phyloP scores from a whole-genome alignment of 1,140 invertebrate genomes.

The Drosophila malerkotliana region DNA sequence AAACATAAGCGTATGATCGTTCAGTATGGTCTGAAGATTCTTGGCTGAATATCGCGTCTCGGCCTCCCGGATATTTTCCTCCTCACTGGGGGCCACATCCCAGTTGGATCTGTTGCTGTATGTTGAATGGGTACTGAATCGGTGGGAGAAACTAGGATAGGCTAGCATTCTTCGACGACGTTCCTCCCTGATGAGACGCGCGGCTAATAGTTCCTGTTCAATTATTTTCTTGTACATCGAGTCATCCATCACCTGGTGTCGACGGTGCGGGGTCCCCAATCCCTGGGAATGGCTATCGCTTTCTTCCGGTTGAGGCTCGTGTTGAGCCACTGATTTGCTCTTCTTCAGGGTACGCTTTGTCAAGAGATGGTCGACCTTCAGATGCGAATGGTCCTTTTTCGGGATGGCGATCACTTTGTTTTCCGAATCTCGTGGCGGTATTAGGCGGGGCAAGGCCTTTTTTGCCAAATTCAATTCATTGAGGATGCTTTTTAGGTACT shows the following conservation, averaged over 20 bases:
- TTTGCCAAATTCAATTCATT: neutral
- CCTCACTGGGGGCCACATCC: neutral
- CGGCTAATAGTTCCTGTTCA: slow-evolving; percentile 5
- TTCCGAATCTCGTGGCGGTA: neutral
- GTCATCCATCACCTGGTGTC: neutral
- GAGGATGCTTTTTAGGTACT: slow-evolving; percentile 15
- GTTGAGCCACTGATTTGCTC: neutral
- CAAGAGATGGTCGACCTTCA: neutral
- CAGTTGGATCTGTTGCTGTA: neutral
- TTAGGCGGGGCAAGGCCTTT: neutral
- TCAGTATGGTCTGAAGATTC: slow-evolving; percentile 1
- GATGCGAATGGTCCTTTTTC: neutral
- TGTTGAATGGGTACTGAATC: neutral
- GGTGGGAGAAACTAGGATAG: neutral
- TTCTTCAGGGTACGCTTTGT: neutral
- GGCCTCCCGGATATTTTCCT: slow-evolving; percentile 5
- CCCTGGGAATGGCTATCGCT: no score
- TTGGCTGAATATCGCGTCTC: slow-evolving; percentile 8
- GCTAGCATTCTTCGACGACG: neutral
- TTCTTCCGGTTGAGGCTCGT: neutral
- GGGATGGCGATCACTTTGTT: neutral
- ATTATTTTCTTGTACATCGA: neutral
- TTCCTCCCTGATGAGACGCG: neutral
- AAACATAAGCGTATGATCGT: neutral
- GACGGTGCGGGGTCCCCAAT: neutral